Base-by-base conservation (phyloP, 1,140 invertebrate species). In the Marisa cornuarietis region DNA sequence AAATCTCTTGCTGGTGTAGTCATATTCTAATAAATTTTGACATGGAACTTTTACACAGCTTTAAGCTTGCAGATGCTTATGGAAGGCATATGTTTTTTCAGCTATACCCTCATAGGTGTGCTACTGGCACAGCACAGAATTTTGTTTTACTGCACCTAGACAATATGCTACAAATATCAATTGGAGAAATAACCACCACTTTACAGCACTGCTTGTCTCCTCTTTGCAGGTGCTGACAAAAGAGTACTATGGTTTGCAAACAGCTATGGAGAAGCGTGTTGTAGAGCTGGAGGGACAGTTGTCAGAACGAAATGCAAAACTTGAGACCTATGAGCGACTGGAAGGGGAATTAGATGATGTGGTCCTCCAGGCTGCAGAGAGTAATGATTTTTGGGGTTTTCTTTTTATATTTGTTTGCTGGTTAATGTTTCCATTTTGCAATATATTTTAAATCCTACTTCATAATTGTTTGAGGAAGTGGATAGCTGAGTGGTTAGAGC, bases 311-410 rank as follows among this genome's bases (percentile, higher is more conserved):
- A 86, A 82, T 51, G 73, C 76, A 9, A 86, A 88, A 78, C 82
- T 91, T 51, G 84, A 88, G 71, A 85, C 87, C 13, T 91, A 91
- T 81, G 90, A 91, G 81, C 87, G 87, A 74, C 75, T 91, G 42
- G 91, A 91, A 78, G 81, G 90, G 75, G 90, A 91, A 79, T 82
- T 91, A 71, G 91, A 91, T 82, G 84, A 89, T 79, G 90, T 91
- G 49, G 86, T 91, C 26, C 88, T 91, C 85, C 90, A 91, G 81
- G 90, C 90, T 42, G 91, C 91, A 54, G 90, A 91, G 85, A 87
- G 89, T 90, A 63, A 76, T 77, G 81, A 22, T 26, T n/a, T 42
- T 16, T 18, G 5, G 52, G 42, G 72, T 2, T 42, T 71, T 31
- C 49, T 13, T 54, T n/a, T 22, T 54, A 14, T 75, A 22, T 13